phyloP scores from a whole-genome alignment of 2,797 vertebrate species.

The Valencia hispanica region DNA sequence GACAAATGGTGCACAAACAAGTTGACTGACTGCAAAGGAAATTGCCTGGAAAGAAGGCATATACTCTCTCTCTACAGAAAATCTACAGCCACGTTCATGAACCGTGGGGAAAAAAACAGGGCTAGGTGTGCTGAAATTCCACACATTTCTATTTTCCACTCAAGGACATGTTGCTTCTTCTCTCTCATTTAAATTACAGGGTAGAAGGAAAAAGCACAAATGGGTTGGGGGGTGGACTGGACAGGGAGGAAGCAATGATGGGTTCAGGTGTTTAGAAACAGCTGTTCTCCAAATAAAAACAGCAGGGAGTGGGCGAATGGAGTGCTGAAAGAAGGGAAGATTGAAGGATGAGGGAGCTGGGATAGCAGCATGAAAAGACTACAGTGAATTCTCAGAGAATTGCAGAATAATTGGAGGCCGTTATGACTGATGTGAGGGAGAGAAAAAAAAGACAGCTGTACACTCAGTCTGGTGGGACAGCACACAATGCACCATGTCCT shows the following conservation, averaged over 20 bases:
- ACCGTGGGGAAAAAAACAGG: slow-evolving; percentile 59
- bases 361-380: slow-evolving; percentile 1
- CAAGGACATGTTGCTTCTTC: slow-evolving; percentile 76
- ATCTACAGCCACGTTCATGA: background rate
- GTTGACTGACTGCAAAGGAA: slow-evolving; percentile 31
- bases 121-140: slow-evolving; percentile 66
- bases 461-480: slow-evolving; percentile 19
- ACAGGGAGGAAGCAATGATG: slow-evolving; percentile 30
- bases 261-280: slow-evolving; percentile 81
- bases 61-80: background rate
- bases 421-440: slow-evolving; percentile 59
- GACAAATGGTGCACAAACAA: slow-evolving; percentile 41
- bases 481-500: slow-evolving; percentile 13
- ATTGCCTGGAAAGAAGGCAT: slow-evolving; percentile 7
- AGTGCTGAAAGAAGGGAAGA: slow-evolving; percentile 19
- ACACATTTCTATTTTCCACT: slow-evolving; percentile 66
- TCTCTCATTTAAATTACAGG: slow-evolving; percentile 76
- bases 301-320: slow-evolving; percentile 27
- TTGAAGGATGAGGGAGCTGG: slow-evolving; percentile 27
- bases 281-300: slow-evolving; percentile 68
- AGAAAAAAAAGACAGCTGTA: slow-evolving; percentile 23
- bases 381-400: slow-evolving; percentile 45
- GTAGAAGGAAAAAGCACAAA: slow-evolving; percentile 39
- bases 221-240: slow-evolving; percentile 6
- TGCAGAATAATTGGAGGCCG: slow-evolving; percentile 40